A percentile compares a stretch with the other conserved stretches of the same genome.
phyloP scores from a whole-genome alignment of 2,113 vertebrate genomes.

The Choloepus hoffmanni region DNA sequence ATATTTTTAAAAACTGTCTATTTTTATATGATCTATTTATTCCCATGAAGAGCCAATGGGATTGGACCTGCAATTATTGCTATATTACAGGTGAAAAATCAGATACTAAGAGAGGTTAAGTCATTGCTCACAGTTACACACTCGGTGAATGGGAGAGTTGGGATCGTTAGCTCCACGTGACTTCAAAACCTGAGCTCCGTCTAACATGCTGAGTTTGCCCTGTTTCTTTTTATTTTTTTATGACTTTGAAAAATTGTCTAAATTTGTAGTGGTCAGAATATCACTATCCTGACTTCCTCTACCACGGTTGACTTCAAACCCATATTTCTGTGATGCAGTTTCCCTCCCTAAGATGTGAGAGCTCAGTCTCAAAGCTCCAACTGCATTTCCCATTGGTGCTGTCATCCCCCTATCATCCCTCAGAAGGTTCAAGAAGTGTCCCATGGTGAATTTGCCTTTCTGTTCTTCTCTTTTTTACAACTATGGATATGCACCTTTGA shows the following conservation, averaged over 20 bases:
- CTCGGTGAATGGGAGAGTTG: not conserved
- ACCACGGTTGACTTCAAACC: not conserved
- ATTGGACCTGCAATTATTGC: not conserved
- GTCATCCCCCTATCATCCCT: accelerated
- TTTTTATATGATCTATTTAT: not conserved
- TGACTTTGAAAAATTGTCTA: not conserved
- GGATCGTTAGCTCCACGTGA: too few species aligned
- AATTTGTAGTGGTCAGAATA: not conserved
- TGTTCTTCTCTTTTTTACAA: not conserved
- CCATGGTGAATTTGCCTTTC: not conserved
- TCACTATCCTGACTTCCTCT: accelerated
- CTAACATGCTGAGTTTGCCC: not conserved
- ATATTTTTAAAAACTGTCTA: too few species aligned
- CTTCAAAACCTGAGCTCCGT: too few species aligned
- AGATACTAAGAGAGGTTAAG: not conserved
- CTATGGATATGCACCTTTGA: not conserved
- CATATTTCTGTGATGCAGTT: not conserved
- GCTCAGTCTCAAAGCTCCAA: accelerated
- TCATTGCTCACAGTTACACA: not conserved
- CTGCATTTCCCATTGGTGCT: not conserved
- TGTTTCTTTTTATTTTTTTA: not conserved
- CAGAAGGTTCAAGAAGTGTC: not conserved
- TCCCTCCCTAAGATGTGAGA: not conserved
- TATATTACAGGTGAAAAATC: not conserved
- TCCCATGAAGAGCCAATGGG: not conserved